Percentiles rank a stretch among this genome's conserved stretches.
phyloP scores from a whole-genome alignment of 2,888 invertebrate genomes.

The Epirrhoe alternata region DNA sequence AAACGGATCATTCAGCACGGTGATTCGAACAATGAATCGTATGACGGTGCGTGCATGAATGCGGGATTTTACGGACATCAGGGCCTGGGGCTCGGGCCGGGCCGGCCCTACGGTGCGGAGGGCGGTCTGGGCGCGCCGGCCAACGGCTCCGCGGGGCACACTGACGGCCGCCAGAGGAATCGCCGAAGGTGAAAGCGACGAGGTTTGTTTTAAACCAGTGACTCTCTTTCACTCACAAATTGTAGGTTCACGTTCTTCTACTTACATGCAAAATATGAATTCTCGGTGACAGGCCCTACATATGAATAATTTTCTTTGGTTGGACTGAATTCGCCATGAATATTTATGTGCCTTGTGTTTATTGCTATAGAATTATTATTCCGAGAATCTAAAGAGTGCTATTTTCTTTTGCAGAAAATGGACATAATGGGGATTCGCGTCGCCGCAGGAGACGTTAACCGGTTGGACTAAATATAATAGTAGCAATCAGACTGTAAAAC shows the following conservation, averaged over 20 bases:
- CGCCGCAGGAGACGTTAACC: conserved; percentile 78
- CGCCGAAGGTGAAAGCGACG: conserved; percentile 79
- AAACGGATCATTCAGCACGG: conserved; percentile 51
- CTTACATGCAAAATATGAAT: conserved; percentile 17
- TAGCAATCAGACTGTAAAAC: conserved; percentile 22
- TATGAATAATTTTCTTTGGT: conserved; percentile 1
- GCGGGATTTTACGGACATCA: conserved; percentile 66
- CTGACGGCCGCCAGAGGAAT: conserved; percentile 82
- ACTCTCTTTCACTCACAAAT: conserved; percentile 62
- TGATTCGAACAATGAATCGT: conserved; percentile 54
- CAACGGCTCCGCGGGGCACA: conserved; percentile 81
- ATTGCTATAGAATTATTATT: background rate
- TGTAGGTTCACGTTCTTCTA: conserved; percentile 32
- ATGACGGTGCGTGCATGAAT: conserved; percentile 54
- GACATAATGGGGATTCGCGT: conserved; percentile 79
- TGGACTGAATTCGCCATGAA: conserved; percentile 2
- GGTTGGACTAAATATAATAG: conserved; percentile 32
- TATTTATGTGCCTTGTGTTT: conserved; percentile 9
- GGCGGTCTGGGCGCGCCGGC: conserved; percentile 67
- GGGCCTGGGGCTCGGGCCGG: conserved; percentile 70
- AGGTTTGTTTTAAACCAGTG: conserved; percentile 84
- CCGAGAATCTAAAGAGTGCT: conserved; percentile 26
- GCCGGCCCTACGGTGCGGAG: conserved; percentile 66
- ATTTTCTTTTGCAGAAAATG: conserved; percentile 77
- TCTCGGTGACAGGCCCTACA: conserved; percentile 6